Evolutionary conservation across 2,797 vertebrate genomes (phyloP).

Genomic region (Mormyrops boulengeri): DNA sequence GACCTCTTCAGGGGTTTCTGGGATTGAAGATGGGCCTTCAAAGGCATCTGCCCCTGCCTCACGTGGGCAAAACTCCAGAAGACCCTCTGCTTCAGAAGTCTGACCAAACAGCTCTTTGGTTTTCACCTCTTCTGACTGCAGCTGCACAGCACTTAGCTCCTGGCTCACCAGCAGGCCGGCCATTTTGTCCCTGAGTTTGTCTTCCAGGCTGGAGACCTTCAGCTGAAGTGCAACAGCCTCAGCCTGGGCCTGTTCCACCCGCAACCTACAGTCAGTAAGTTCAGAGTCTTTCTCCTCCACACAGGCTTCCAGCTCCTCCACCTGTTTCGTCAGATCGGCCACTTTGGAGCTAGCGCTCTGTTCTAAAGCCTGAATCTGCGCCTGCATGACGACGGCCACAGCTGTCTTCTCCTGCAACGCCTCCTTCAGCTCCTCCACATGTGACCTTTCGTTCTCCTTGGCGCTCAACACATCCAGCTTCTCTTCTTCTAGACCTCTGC

Average conservation of each 20-base stretch:
- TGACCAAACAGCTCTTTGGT: constrained; percentile 31
- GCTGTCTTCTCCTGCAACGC: constrained; percentile 55
- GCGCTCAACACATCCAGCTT: constrained; percentile 27
- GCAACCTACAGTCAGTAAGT: constrained; percentile 52
- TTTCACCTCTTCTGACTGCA: constrained; percentile 36
- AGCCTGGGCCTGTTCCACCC: constrained; percentile 61
- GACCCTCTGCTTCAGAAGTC: not conserved
- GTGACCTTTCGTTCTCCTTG: constrained; percentile 34
- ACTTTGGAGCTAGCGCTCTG: constrained; percentile 55
- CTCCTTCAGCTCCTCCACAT: constrained; percentile 50
- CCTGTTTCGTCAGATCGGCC: constrained; percentile 48
- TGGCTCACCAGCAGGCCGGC: constrained; percentile 71
- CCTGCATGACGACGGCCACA: constrained; percentile 56
- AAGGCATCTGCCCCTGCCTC: constrained; percentile 18
- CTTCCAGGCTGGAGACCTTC: constrained; percentile 67
- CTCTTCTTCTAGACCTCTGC: constrained; percentile 47
- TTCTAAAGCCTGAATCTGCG: constrained; percentile 56
- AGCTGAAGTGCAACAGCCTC: constrained; percentile 56
- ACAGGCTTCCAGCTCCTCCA: constrained; percentile 64
- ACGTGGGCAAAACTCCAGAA: not conserved
- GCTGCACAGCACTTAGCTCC: constrained; percentile 72
- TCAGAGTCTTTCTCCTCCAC: constrained; percentile 69
- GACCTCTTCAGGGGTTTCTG: not conserved
- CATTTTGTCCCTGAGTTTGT: constrained; percentile 69
- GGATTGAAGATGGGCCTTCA: not conserved